Percentiles rank a stretch among this genome's conserved stretches.
These are phyloP conservation scores for Brachypodius melanocephalos DNA, from an alignment of 2,113 vertebrate genomes.

Conservation along the genomic window DNA sequence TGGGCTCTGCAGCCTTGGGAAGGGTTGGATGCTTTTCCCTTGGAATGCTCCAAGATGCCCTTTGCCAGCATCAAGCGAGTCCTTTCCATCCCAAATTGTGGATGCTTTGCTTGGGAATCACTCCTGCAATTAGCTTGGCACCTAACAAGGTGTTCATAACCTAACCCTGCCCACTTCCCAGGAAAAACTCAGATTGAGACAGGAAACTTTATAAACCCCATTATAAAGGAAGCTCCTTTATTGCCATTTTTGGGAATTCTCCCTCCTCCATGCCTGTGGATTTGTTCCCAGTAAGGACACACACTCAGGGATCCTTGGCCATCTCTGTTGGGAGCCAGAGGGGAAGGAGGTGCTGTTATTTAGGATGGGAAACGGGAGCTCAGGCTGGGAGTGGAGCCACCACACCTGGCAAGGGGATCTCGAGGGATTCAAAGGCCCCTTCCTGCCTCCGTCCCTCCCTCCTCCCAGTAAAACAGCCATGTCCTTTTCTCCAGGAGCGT, in stretches of 20 bases:
- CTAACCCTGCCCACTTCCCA: not conserved
- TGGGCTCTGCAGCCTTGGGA: not conserved
- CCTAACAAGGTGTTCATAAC: not conserved
- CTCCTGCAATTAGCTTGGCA: not conserved
- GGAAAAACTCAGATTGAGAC: not conserved
- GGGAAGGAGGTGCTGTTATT: not conserved
- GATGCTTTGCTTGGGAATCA: not conserved
- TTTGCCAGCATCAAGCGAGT: accelerated
- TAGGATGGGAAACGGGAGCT: not conserved
- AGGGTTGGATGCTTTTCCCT: not conserved
- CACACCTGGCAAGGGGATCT: not conserved
- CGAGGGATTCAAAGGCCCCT: not conserved
- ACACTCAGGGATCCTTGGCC: not conserved
- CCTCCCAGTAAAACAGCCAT: not conserved
- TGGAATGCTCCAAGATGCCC: accelerated
- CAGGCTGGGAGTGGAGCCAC: not conserved
- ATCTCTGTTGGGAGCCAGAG: accelerated
- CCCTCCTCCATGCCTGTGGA: not conserved
- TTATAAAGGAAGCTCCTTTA: not conserved
- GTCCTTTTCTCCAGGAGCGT: not conserved
- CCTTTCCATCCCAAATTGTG: not conserved
- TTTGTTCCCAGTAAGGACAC: not conserved
- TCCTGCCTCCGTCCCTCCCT: not conserved
- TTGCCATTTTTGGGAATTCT: not conserved
- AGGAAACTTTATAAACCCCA: accelerated